Evolutionary conservation across 2,113 vertebrate species (phyloP), one percentile per base, ranked within the genome.

Genomic region (Acanthisitta chloris): DNA sequence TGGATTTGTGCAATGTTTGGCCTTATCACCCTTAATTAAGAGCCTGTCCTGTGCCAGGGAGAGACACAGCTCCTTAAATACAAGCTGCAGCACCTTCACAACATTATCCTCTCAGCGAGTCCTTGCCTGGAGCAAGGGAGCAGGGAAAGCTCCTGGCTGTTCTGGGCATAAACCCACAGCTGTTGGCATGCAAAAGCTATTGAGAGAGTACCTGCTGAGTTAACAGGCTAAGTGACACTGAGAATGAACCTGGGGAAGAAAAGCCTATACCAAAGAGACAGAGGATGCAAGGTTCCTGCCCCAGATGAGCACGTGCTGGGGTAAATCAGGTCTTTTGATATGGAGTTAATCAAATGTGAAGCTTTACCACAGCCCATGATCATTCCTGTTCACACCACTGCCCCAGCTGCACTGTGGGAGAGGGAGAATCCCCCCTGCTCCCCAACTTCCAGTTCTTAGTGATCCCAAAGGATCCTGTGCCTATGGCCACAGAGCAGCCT

Each of bases 401-500:
- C 81, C 64, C 46, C 33, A 19, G 25, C 52, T 52, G 70, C 49
- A 59, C 58, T 0, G 0, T 2, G 26, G 19, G 18, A 64, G 36
- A 28, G 4, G 15, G 54, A 62, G 43, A 74, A 6, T 26, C 28
- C 40, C 64, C 7, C 16, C 2, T 8, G 12, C 8, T 42, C 34
- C 31, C 31, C 23, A 4, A 7, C 49, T 54, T 38, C 25, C 78
- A 59, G 5, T 10, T 21, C 40, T 69, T 67, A 7, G 4, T 10
- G 86, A 48, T 42, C 31, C 48, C 4, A 21, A 51, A 36, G 0
- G 54, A 72, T 38, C 28, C 49, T 12, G 9, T 6, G 17, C 1
- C 5, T 17, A 7, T 0, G 2, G 38, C n/a, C 85, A 9, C 33
- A 19, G 45, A 29, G 19, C 1, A 5, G 43, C 62, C 51, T 8